A percentile compares a stretch with the other conserved stretches of the same genome.
phyloP scores from a whole-genome alignment of 2,888 invertebrate species.

The Liposcelis brunnea region DNA sequence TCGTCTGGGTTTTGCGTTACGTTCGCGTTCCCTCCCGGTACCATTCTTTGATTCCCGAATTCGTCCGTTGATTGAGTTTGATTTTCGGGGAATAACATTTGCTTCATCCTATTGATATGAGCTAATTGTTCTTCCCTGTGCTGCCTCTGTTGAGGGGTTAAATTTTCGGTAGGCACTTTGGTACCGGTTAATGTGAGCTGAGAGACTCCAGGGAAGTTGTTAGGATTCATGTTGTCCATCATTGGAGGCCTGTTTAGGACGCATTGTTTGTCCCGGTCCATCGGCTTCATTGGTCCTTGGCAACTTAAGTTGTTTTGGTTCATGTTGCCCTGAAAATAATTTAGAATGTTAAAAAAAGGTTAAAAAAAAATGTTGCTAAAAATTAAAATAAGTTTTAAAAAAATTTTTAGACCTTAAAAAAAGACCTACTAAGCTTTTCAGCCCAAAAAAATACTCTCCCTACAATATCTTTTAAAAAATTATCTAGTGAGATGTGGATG shows the following conservation, averaged over 20 bases:
- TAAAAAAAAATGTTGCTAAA: background rate
- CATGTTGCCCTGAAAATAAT: background rate
- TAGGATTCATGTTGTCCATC: slow-evolving; percentile 28
- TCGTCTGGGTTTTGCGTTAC: no score
- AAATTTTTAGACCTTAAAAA: background rate
- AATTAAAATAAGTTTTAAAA: no score
- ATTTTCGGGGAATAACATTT: slow-evolving; percentile 77
- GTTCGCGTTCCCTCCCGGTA: no score
- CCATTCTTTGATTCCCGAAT: slow-evolving; percentile 18
- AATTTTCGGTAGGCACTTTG: slow-evolving; percentile 87
- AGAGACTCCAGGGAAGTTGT: slow-evolving; percentile 6
- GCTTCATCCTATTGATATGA: slow-evolving; percentile 79
- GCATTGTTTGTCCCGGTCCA: slow-evolving; percentile 1
- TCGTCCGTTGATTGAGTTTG: slow-evolving; percentile 22
- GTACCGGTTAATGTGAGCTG: slow-evolving; percentile 34
- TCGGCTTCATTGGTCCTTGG: slow-evolving; percentile 8
- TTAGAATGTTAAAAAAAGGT: background rate
- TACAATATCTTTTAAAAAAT: background rate
- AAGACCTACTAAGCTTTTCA: background rate
- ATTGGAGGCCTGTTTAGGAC: slow-evolving; percentile 33
- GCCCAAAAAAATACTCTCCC: background rate
- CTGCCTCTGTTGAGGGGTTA: slow-evolving; percentile 89
- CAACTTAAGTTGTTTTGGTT: background rate
- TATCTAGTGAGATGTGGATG: background rate
- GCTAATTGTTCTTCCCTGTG: slow-evolving; percentile 87